phyloP scores from a whole-genome alignment of 92 coral and sea anemone species.

The Parazoanthus swiftii region DNA sequence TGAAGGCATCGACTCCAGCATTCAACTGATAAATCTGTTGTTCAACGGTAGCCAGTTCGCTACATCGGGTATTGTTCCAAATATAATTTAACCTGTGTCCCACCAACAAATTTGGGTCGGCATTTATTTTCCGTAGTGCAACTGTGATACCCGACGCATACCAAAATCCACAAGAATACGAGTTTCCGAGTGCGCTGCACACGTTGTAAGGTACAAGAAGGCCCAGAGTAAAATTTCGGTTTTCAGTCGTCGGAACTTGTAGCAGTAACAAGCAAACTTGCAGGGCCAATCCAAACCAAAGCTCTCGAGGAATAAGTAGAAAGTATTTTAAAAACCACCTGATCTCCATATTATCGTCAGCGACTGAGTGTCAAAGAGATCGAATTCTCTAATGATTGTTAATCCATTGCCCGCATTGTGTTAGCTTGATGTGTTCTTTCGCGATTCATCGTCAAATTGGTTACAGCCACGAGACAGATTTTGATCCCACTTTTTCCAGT shows the following conservation, averaged over 20 bases:
- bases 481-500: not conserved
- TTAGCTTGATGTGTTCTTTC: not conserved
- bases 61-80: conserved; percentile 64
- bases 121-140: conserved; percentile 57
- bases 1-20: conserved; percentile 60
- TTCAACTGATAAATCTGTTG: conserved; percentile 63
- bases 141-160: conserved; percentile 64
- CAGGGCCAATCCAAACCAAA: not conserved
- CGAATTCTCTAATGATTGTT: not conserved
- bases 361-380: not conserved
- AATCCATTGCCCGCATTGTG: not conserved
- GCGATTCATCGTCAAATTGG: not conserved
- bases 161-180: conserved; percentile 44
- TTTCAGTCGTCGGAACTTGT: conserved; percentile 2
- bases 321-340: not conserved
- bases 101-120: conserved; percentile 44
- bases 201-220: conserved; percentile 46
- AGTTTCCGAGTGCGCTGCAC: conserved; percentile 25
- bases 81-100: conserved; percentile 53
- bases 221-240: conserved; percentile 46
- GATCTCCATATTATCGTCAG: conserved; percentile 1
- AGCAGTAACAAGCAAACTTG: not conserved
- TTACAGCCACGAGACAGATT: not conserved
- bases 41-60: conserved; percentile 51
- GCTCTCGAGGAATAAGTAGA: not conserved